Evolutionary conservation across 2,797 vertebrate species (phyloP), one percentile per base, ranked within the genome.

Genomic region (Tragopan temminckii): DNA sequence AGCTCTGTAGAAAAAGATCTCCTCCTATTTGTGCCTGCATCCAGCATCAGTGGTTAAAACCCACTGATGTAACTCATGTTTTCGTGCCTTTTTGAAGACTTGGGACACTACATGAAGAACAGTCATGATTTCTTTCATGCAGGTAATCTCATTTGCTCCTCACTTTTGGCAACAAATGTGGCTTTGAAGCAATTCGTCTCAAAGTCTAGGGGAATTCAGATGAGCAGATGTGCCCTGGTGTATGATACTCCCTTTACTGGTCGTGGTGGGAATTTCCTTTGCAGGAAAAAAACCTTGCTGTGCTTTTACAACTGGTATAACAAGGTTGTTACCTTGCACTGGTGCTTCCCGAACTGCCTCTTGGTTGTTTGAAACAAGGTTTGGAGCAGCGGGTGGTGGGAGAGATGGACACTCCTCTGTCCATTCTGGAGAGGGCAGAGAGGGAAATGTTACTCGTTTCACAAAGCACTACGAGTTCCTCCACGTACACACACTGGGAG

Each of bases 291-390:
- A 72, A 50, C 27, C 78, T 77, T 45, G 52, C 50, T 84, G 70
- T 25, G 48, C 27, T 81, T 91, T 66, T n/a, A 79, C 69, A 69
- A n/a, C 63, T n/a, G 35, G 27, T 84, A 90, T 81, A 91, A 96
- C 94, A 95, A 96, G 92, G 91, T 38, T 92, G 64, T 97, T 98
- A 98, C 98, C 98, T 97, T 98, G 98, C 94, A 98, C 96, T 48
- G 98, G 98, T 77, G 98, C 98, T 94, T 99, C 99, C 97, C 99
- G 98, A 98, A 97, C 98, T 80, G 98, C 98, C 97, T 99, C 99
- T 94, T 98, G 98, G 95, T 98, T 99, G 98, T 98, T 99, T 94
- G 98, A 93, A 94, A 98, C 98, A 83, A 99, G 98, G 97, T 97
- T 99, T 96, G 99, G 98, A 97, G 98, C 77, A 85, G 94, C 96